Evolutionary conservation across 2,888 invertebrate species (phyloP).

Genomic region (Tachina fera): DNA sequence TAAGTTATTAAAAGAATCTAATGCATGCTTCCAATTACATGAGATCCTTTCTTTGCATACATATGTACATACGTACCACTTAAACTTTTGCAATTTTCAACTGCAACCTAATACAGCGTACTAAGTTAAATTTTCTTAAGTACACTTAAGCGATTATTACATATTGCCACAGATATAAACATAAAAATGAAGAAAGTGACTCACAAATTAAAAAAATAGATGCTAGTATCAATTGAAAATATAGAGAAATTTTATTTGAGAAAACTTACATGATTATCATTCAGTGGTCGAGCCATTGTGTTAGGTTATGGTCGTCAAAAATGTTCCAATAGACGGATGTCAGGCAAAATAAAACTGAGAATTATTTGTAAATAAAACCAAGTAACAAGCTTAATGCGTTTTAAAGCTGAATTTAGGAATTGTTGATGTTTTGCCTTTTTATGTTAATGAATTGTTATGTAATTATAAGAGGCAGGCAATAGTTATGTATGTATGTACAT

Average conservation of each 20-base stretch:
- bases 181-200: not conserved
- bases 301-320: constrained; percentile 58
- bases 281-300: constrained; percentile 68
- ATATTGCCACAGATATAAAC: too few relatives aligned
- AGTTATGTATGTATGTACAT: not conserved
- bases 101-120: too few relatives aligned
- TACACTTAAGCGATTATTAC: too few relatives aligned
- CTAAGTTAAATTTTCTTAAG: too few relatives aligned
- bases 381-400: not conserved
- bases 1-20: too few relatives aligned
- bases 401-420: not conserved
- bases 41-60: too few relatives aligned
- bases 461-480: constrained; percentile 39
- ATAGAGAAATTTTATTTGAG: not conserved
- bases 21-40: too few relatives aligned
- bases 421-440: not conserved
- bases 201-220: constrained; percentile 12
- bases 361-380: constrained; percentile 18
- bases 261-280: constrained; percentile 67
- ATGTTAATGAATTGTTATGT: constrained; percentile 59
- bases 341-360: constrained; percentile 9
- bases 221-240: not conserved
- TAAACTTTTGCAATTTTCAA: too few relatives aligned
- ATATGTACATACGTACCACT: too few relatives aligned
- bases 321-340: constrained; percentile 26